Evolutionary conservation across 2,113 vertebrate species (phyloP).

Genomic region (Scophthalmus maximus): DNA sequence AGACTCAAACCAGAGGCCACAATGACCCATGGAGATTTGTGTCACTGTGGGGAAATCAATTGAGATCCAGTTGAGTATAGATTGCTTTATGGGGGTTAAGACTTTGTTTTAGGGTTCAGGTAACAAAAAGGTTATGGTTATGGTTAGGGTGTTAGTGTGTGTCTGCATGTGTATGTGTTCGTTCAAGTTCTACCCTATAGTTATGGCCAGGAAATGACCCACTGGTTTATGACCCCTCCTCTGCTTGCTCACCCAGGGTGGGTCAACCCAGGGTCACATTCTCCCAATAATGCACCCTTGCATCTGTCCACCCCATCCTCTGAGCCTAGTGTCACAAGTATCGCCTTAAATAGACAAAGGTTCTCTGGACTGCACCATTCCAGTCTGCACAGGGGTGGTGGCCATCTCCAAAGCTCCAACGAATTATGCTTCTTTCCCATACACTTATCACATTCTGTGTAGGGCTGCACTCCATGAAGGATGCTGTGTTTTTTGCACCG

Average conservation of each 20-base stretch:
- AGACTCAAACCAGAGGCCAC: too few species aligned
- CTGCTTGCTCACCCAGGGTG: constrained; percentile 15
- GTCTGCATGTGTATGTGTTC: neutral
- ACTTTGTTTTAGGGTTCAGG: neutral
- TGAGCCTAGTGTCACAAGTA: constrained; percentile 32
- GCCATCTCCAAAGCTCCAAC: constrained; percentile 13
- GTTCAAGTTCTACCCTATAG: neutral
- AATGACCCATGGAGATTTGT: neutral
- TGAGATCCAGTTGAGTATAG: neutral
- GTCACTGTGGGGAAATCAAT: neutral
- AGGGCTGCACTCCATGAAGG: constrained; percentile 13
- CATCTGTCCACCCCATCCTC: constrained; percentile 4
- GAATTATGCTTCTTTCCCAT: constrained; percentile 24
- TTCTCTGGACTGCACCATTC: constrained; percentile 26
- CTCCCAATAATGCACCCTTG: constrained; percentile 31
- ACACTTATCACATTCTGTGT: constrained; percentile 38
- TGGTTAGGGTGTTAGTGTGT: neutral
- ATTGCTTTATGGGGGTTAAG: neutral
- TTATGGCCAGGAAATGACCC: neutral
- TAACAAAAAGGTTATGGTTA: neutral
- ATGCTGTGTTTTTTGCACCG: neutral
- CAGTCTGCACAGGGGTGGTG: neutral
- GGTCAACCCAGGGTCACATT: constrained; percentile 51
- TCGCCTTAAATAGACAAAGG: constrained; percentile 47
- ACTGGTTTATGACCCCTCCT: constrained; percentile 20